phyloP scores from a whole-genome alignment of 2,797 vertebrate genomes.

The Zenarchopterus dispar region DNA sequence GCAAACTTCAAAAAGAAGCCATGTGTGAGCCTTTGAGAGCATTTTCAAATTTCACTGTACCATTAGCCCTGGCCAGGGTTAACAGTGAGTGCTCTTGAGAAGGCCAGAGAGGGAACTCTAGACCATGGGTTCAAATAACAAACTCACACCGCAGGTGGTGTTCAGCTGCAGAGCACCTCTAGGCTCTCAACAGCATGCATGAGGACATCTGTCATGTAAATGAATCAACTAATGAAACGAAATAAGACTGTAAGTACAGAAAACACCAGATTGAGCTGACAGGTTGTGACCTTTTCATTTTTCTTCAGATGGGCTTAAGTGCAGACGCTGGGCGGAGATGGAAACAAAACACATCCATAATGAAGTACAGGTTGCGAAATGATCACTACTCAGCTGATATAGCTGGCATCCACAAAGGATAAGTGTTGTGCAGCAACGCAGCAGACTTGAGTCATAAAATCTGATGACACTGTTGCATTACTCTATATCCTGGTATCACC shows the following conservation, averaged over 20 bases:
- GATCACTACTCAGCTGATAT: slow-evolving; percentile 52
- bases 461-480: slow-evolving; percentile 35
- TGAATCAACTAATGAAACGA: slow-evolving; percentile 71
- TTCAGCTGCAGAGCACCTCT: slow-evolving; percentile 68
- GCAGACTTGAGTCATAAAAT: slow-evolving; percentile 53
- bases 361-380: slow-evolving; percentile 44
- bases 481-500: slow-evolving; percentile 46
- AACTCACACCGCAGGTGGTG: slow-evolving; percentile 74
- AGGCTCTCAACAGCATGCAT: slow-evolving; percentile 56
- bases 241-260: slow-evolving; percentile 44
- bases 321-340: slow-evolving; percentile 25
- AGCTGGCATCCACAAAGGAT: slow-evolving; percentile 56
- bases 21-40: slow-evolving; percentile 30
- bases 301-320: slow-evolving; percentile 28
- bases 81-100: slow-evolving; percentile 63
- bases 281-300: slow-evolving; percentile 43
- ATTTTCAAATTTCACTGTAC: slow-evolving; percentile 29
- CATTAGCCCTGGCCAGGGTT: slow-evolving; percentile 43
- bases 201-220: slow-evolving; percentile 75
- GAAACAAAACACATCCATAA: slow-evolving; percentile 29
- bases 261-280: slow-evolving; percentile 51
- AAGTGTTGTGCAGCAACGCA: slow-evolving; percentile 44
- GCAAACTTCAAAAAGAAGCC: slow-evolving; percentile 7
- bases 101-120: slow-evolving; percentile 72
- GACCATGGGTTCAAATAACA: slow-evolving; percentile 78